Evolutionary conservation across 2,113 vertebrate species (phyloP).

Genomic region (Pelobates fuscus): DNA sequence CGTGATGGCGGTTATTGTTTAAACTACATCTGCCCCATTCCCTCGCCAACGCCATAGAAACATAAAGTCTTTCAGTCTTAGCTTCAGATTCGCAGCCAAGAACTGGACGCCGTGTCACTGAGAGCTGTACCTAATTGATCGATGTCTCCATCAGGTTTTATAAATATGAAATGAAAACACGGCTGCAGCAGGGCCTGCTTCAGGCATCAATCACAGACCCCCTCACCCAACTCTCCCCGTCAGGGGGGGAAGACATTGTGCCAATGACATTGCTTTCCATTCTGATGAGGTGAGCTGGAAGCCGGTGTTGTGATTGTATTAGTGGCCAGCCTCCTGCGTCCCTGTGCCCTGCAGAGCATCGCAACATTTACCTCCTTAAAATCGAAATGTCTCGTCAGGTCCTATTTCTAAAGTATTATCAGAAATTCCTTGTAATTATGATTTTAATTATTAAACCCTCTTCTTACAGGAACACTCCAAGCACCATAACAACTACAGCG

Average conservation of each 20-base stretch:
- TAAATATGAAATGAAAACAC: constrained; percentile 49
- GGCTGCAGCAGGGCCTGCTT: constrained; percentile 29
- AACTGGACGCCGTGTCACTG: constrained; percentile 21
- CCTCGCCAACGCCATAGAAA: background rate
- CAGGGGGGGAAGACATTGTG: constrained; percentile 2
- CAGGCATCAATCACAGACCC: constrained; percentile 37
- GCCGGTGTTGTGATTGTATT: constrained; percentile 18
- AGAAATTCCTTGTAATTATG: too few species aligned
- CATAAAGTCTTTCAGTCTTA: constrained; percentile 13
- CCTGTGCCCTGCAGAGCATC: constrained; percentile 14
- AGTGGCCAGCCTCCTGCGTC: background rate
- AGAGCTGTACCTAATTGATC: constrained; percentile 42
- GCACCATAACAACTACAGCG: too few species aligned
- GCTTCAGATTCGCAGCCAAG: constrained; percentile 20
- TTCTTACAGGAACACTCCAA: too few species aligned
- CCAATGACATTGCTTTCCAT: constrained; percentile 33
- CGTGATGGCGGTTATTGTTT: background rate
- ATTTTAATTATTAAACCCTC: too few species aligned
- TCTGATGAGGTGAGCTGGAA: constrained; percentile 21
- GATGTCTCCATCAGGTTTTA: constrained; percentile 48
- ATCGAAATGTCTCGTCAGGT: too few species aligned
- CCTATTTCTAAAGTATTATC: too few species aligned
- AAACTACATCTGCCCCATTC: background rate
- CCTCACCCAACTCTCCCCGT: constrained; percentile 11
- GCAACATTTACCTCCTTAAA: too few species aligned